These are phyloP conservation scores for Danio tinwini DNA, from an alignment of 2,797 vertebrate species.

Conservation along the genomic window DNA sequence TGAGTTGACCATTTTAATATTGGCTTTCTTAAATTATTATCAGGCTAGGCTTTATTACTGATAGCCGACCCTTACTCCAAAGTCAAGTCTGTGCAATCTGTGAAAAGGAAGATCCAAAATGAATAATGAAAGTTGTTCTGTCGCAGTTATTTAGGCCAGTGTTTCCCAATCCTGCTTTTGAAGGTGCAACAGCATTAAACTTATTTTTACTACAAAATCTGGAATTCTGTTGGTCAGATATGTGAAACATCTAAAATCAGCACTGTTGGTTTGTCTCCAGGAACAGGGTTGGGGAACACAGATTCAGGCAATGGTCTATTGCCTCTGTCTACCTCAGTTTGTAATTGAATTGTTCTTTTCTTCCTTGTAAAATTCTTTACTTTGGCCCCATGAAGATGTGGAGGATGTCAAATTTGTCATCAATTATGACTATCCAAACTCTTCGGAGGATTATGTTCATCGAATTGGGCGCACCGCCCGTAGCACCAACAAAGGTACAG, in stretches of 20 bases:
- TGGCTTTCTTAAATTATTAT: background rate
- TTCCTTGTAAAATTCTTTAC: background rate
- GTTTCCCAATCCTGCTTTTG: too few species aligned
- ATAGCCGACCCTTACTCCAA: background rate
- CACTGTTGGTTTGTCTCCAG: too few species aligned
- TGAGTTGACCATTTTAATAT: background rate
- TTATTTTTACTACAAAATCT: too few species aligned
- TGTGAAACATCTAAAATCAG: too few species aligned
- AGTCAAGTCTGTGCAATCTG: background rate
- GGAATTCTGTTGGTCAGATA: too few species aligned
- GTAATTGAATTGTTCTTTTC: constrained; percentile 16
- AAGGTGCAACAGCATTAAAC: too few species aligned
- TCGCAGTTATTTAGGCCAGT: background rate
- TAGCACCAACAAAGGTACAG: constrained; percentile 98
- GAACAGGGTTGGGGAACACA: too few species aligned
- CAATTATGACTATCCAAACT: constrained; percentile 99
- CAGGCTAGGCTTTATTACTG: background rate
- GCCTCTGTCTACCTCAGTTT: background rate
- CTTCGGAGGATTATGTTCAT: constrained; percentile 97
- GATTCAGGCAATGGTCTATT: background rate
- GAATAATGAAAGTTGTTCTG: background rate
- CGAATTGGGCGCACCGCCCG: constrained; percentile 96
- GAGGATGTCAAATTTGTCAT: constrained; percentile 99
- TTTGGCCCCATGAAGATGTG: constrained; percentile 83
- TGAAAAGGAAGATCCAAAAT: background rate